Conservation (phyloP, 1,140 invertebrate species). For the Nasonia vitripennis region DNA sequence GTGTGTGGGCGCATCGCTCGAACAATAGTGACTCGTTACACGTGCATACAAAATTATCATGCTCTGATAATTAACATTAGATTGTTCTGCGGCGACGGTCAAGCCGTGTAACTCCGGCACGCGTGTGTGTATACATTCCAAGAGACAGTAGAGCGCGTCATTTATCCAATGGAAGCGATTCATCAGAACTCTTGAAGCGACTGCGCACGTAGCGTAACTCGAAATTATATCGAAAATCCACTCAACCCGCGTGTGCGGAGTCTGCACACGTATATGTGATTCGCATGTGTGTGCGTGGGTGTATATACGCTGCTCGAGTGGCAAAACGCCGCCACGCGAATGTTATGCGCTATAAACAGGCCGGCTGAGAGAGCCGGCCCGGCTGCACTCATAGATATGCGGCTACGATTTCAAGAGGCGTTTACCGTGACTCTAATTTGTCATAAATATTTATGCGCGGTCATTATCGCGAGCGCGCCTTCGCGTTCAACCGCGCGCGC, state of each 20-base stretch:
- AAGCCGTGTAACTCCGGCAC: background rate
- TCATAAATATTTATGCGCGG: conserved; percentile 51
- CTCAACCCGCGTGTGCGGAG: background rate
- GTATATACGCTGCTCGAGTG: background rate
- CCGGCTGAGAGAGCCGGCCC: background rate
- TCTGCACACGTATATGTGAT: background rate
- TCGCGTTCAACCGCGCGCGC: background rate
- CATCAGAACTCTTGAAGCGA: conserved; percentile 9
- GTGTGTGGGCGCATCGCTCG: background rate
- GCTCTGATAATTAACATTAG: conserved; percentile 43
- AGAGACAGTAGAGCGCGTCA: background rate
- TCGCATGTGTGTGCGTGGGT: background rate
- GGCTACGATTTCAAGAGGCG: conserved; percentile 42
- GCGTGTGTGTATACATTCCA: background rate
- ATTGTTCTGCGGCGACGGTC: background rate
- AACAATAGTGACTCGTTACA: conserved; percentile 20
- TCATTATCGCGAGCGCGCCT: conserved; percentile 30
- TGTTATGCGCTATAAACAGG: conserved; percentile 6
- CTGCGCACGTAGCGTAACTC: background rate
- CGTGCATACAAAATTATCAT: conserved; percentile 33
- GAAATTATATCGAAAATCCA: conserved; percentile 11
- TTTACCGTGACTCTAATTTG: conserved; percentile 49
- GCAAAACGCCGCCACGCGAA: background rate
- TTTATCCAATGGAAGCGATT: conserved; percentile 30
- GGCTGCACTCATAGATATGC: conserved; percentile 41